Evolutionary conservation across 2,113 vertebrate species (phyloP).

Genomic region (Hucho hucho): DNA sequence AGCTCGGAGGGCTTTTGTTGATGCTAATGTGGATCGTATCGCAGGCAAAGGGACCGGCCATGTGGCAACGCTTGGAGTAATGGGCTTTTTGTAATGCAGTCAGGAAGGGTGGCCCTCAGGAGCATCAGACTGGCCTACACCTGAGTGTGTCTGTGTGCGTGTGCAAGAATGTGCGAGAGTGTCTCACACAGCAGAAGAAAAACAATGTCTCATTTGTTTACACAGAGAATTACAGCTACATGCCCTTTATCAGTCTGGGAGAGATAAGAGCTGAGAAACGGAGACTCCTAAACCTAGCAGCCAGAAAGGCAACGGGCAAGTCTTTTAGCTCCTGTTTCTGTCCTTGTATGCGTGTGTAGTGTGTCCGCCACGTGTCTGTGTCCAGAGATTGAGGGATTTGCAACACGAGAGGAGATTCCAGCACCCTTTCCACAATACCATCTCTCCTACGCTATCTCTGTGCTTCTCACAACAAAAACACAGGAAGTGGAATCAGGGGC

Average conservation of each 20-base stretch:
- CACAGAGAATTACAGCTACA: slow-evolving; percentile 37
- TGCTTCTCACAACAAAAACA: slow-evolving; percentile 59
- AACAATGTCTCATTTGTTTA: slow-evolving; percentile 40
- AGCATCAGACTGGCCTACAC: slow-evolving; percentile 1
- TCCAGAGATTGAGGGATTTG: slow-evolving; percentile 46
- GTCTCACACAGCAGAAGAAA: not conserved
- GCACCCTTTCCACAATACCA: slow-evolving; percentile 14
- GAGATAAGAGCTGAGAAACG: slow-evolving; percentile 23
- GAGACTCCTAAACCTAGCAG: not conserved
- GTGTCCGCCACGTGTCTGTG: not conserved
- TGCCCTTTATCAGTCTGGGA: slow-evolving; percentile 49
- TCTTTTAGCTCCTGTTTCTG: not conserved
- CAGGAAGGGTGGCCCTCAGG: slow-evolving; percentile 4
- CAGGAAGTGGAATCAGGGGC: slow-evolving; percentile 53
- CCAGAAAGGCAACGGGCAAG: not conserved
- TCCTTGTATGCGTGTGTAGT: slow-evolving; percentile 3
- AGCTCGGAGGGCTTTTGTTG: slow-evolving; percentile 42
- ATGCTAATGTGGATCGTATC: slow-evolving; percentile 63
- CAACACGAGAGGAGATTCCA: slow-evolving; percentile 40
- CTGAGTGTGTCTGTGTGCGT: not conserved
- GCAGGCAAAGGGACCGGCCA: slow-evolving; percentile 43
- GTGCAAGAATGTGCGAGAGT: not conserved
- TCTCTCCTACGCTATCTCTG: slow-evolving; percentile 44
- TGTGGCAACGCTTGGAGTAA: slow-evolving; percentile 47
- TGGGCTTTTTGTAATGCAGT: slow-evolving; percentile 44